These are phyloP conservation scores for Neomonachus schauinslandi DNA, from an alignment of 2,113 vertebrate genomes.

Conservation along the genomic window DNA sequence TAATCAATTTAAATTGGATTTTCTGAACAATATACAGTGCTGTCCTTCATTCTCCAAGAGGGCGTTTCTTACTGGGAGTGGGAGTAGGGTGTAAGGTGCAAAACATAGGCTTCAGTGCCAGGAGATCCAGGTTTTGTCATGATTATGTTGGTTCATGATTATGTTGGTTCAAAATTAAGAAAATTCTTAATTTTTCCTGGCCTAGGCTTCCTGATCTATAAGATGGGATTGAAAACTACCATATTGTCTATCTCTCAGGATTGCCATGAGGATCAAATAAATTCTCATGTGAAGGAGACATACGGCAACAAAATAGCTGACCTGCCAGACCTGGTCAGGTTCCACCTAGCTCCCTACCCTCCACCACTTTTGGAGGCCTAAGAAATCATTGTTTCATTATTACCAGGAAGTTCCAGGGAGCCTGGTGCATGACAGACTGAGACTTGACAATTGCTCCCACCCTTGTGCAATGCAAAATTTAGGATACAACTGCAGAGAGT, in stretches of 20 bases:
- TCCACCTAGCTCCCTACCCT: neutral
- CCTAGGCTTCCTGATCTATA: neutral
- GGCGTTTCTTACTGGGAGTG: neutral
- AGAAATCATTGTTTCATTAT: neutral
- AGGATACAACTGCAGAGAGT: neutral
- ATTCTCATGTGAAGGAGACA: neutral
- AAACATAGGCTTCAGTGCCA: neutral
- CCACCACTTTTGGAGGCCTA: neutral
- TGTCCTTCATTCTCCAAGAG: neutral
- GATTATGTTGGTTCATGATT: neutral
- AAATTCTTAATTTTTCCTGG: neutral
- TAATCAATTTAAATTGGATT: constrained; percentile 61
- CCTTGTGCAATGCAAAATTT: neutral
- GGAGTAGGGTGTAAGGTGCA: neutral
- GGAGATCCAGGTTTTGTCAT: neutral
- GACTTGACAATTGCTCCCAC: neutral
- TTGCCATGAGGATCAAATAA: neutral
- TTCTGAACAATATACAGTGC: neutral
- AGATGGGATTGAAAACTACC: neutral
- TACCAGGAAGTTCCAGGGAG: neutral
- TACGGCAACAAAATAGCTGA: neutral
- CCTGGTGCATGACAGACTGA: neutral
- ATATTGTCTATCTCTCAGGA: neutral
- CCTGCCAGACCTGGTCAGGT: neutral
- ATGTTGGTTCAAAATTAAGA: too few relatives aligned